Conservation (phyloP, 2,797 vertebrate genomes). For the Chaetophractus vellerosus region DNA sequence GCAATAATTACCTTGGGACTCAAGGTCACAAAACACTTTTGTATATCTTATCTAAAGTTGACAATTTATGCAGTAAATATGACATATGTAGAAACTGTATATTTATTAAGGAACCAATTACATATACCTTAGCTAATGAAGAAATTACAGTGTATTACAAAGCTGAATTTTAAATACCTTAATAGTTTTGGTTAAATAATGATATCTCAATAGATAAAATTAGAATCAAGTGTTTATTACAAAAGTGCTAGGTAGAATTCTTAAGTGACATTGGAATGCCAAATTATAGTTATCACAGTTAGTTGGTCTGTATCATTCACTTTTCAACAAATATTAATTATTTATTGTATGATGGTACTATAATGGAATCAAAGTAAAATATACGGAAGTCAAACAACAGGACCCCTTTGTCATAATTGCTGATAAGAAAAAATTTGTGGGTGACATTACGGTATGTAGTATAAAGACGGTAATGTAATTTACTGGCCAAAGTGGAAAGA, state of each 20-base stretch:
- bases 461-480: constrained; percentile 34
- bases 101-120: constrained; percentile 60
- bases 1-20: constrained; percentile 69
- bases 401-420: neutral
- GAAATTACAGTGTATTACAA: neutral
- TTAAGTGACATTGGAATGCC: constrained; percentile 34
- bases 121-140: constrained; percentile 29
- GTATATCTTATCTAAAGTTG: constrained; percentile 4
- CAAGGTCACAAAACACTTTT: constrained; percentile 32
- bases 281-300: constrained; percentile 27
- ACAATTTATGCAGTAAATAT: constrained; percentile 13
- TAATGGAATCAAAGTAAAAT: neutral
- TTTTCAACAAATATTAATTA: constrained; percentile 32
- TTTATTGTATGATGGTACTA: neutral
- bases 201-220: neutral
- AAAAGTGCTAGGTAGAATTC: neutral
- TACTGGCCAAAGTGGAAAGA: neutral
- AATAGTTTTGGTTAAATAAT: constrained; percentile 44
- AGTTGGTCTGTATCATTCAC: neutral
- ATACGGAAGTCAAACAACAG: neutral
- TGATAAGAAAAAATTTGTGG: constrained; percentile 20
- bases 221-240: constrained; percentile 45
- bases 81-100: neutral
- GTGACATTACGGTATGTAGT: neutral
- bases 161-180: constrained; percentile 50